Conservation (phyloP, 1,140 invertebrate species). For the Charaxes varanes region DNA sequence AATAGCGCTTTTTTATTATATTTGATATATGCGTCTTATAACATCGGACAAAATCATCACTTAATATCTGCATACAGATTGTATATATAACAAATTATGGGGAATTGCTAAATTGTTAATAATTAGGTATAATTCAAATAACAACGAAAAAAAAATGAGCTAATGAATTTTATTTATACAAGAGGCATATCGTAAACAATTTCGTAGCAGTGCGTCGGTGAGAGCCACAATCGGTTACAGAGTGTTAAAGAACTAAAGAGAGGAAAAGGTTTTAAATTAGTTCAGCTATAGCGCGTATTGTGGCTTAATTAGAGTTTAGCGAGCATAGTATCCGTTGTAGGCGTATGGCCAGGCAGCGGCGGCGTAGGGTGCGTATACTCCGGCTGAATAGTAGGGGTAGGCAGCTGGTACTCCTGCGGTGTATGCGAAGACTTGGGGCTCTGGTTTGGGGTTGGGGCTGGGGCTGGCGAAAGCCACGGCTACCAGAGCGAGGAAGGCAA, state of each 20-base stretch:
- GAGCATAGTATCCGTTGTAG: slow-evolving; percentile 17
- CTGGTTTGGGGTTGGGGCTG: slow-evolving; percentile 51
- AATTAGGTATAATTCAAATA: slow-evolving; percentile 8
- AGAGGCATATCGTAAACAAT: slow-evolving; percentile 14
- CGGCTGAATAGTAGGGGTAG: slow-evolving; percentile 32
- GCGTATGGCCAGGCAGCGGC: slow-evolving; percentile 28
- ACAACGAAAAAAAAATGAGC: slow-evolving; percentile 15
- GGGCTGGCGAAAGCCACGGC: slow-evolving; percentile 72
- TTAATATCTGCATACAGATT: no score
- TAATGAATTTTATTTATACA: slow-evolving; percentile 19
- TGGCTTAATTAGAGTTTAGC: slow-evolving; percentile 5
- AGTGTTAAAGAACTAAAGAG: slow-evolving; percentile 6
- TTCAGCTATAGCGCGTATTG: slow-evolving; percentile 27
- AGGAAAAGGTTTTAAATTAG: slow-evolving; percentile 28
- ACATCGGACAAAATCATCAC: no score
- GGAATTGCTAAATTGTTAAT: no score
- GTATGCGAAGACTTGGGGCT: slow-evolving; percentile 43
- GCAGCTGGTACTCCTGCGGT: slow-evolving; percentile 28
- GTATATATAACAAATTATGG: no score
- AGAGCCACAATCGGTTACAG: slow-evolving; percentile 1
- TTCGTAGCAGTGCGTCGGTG: slow-evolving; percentile 7
- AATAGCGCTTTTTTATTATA: no score
- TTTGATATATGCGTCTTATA: no score
- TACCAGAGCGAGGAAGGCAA: slow-evolving; percentile 67
- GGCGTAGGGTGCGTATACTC: slow-evolving; percentile 16